Evolutionary conservation across 2,888 invertebrate species (phyloP), one percentile per base, ranked within the genome.

Genomic region (Synanthedon vespiformis): DNA sequence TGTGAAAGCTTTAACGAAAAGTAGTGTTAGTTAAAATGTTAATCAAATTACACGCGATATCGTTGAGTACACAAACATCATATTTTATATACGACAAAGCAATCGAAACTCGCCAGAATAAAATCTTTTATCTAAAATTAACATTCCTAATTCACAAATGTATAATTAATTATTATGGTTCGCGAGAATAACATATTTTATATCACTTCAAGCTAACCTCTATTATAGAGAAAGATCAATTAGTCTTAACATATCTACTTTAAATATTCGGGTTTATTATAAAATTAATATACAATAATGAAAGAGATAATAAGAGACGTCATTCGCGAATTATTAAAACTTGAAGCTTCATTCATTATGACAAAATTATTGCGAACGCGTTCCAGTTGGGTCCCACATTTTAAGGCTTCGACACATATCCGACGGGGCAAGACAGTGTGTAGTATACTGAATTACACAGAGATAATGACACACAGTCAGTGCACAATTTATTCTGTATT

Each of bases 381-480:
- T 65, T 75, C 74, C 76, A 65, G 68, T 78, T 70, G 73, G 80
- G 80, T 82, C 83, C 81, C 81, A 72, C 63, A 59, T 72, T 70
- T 68, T 34, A 34, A 34, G 34, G 34, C 10, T 34, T 34, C 34
- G 34, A 10, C 34, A 34, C 34, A 34, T 34, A 34, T 34, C 34
- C 6, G 34, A 34, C 34, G 34, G 34, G 34, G 8, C 34, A 10
- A 10, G 34, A 34, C 34, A 34, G 34, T 34, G 1, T 22, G 22
- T 22, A 4, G 22, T 22, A 22, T 34, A 34, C 34, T 10, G 6
- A 34, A 34, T 5, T 8, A 34, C 8, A 5, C 8, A 5, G 4
- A 4, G 27, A 8, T 6, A 22, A 22, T 34, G 27, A 34, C 27
- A 34, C 27, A 22, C 22, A 22, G 22, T 22, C 22, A 22, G 22